Conservation (phyloP, 2,888 invertebrate genomes). For the Diaperis boleti region DNA sequence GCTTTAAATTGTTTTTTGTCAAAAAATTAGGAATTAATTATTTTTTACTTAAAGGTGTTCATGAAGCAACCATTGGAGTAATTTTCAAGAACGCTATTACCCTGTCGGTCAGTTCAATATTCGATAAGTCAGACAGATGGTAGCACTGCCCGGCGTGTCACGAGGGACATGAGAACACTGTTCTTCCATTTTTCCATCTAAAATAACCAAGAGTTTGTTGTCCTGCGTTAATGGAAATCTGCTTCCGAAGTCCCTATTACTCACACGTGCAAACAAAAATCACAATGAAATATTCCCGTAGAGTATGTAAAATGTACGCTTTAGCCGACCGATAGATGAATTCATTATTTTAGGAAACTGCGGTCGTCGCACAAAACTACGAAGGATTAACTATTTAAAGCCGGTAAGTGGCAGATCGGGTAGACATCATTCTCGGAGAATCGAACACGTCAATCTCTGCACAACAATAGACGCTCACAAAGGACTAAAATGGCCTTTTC, state of each 20-base stretch:
- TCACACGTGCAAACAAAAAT: conserved; percentile 36
- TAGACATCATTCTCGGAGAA: conserved; percentile 58
- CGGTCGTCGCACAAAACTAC: conserved; percentile 30
- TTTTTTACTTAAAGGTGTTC: too few species aligned
- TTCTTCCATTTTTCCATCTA: conserved; percentile 63
- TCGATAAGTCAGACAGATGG: conserved; percentile 44
- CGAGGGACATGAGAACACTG: conserved; percentile 59
- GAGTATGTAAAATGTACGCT: conserved; percentile 1
- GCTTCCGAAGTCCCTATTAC: conserved; percentile 43
- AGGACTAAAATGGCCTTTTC: conserved; percentile 38
- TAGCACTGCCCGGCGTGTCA: conserved; percentile 54
- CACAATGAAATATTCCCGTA: conserved; percentile 24
- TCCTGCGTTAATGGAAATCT: conserved; percentile 45
- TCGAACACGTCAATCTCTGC: conserved; percentile 57
- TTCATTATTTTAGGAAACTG: background rate
- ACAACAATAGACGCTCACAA: conserved; percentile 54
- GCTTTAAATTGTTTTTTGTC: too few species aligned
- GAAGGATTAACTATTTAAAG: conserved; percentile 62
- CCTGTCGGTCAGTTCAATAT: conserved; percentile 42
- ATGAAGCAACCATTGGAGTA: too few species aligned
- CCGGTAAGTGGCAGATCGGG: conserved; percentile 62
- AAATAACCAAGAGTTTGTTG: conserved; percentile 52
- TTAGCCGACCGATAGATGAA: background rate
- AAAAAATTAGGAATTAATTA: too few species aligned
- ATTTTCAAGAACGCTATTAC: background rate